A percentile compares a stretch with the other conserved stretches of the same genome.
Conservation (phyloP, 2,888 invertebrate species). For the Perizoma flavofasciatum region DNA sequence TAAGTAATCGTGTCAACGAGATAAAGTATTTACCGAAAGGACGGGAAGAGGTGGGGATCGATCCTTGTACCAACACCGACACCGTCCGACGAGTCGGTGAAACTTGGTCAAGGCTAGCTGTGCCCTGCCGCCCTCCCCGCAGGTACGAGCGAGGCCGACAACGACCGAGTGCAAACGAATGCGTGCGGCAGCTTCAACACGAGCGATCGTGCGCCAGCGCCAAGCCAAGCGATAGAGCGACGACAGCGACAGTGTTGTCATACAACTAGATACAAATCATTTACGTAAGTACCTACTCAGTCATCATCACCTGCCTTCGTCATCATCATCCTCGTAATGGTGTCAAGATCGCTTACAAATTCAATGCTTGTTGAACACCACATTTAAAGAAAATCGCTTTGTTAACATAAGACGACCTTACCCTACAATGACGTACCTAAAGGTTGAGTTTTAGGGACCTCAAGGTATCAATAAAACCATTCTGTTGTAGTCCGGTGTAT, state of each 20-base stretch:
- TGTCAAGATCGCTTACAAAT: constrained; percentile 75
- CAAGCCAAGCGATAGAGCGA: constrained; percentile 58
- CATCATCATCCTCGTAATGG: constrained; percentile 72
- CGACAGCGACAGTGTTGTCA: constrained; percentile 62
- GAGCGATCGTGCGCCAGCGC: constrained; percentile 58
- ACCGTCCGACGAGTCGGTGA: constrained; percentile 75
- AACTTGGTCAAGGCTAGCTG: constrained; percentile 82
- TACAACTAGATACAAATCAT: constrained; percentile 78
- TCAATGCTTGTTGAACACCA: constrained; percentile 27
- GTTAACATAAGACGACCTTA: no score
- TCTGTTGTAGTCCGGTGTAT: no score
- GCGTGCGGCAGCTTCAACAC: constrained; percentile 53
- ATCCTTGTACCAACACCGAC: constrained; percentile 70
- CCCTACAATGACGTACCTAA: no score
- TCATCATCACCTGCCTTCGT: constrained; percentile 43
- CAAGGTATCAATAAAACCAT: no score
- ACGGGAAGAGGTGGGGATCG: constrained; percentile 82
- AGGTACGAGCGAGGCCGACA: constrained; percentile 59
- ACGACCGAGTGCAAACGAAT: constrained; percentile 56
- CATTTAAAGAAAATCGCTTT: constrained; percentile 19
- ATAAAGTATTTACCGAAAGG: constrained; percentile 69
- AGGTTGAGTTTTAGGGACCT: no score
- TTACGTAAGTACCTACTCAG: constrained; percentile 12
- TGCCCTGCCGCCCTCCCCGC: constrained; percentile 55
- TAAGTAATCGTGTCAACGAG: constrained; percentile 76